A percentile compares a stretch with the other conserved stretches of the same genome.
Evolutionary conservation across 2,113 vertebrate genomes (phyloP).

Genomic region (Vidua macroura): DNA sequence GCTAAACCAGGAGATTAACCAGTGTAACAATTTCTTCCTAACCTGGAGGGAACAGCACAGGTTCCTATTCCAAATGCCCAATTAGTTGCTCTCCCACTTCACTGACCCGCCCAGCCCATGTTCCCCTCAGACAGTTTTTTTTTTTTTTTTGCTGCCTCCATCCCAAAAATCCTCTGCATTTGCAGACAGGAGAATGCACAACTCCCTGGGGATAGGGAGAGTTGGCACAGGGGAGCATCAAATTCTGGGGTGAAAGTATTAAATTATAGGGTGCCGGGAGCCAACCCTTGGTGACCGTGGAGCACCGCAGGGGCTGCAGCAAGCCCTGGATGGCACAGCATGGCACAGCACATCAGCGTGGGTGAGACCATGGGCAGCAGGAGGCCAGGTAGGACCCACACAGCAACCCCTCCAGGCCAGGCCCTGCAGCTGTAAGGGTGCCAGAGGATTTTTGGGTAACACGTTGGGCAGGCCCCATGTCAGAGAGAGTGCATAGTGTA

Average conservation of each 20-base stretch:
- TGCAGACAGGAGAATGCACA: background rate
- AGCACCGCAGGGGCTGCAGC: background rate
- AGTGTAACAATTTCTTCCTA: background rate
- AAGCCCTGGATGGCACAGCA: background rate
- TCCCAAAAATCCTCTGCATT: background rate
- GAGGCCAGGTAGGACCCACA: accelerated
- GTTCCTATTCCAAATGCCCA: background rate
- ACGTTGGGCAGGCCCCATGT: background rate
- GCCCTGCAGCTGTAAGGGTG: accelerated
- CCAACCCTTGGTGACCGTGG: accelerated
- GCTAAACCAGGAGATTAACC: background rate
- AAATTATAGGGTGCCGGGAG: background rate
- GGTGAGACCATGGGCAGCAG: background rate
- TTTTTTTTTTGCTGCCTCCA: background rate
- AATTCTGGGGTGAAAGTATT: background rate
- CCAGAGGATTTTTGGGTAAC: background rate
- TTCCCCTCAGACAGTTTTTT: background rate
- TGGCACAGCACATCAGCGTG: too few relatives aligned
- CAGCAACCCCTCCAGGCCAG: background rate
- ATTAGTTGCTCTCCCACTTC: background rate
- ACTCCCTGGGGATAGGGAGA: background rate
- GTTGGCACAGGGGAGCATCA: background rate
- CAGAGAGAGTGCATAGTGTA: background rate
- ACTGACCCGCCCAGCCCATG: too few relatives aligned
- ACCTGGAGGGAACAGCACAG: background rate